Evolutionary conservation across 2,888 invertebrate genomes (phyloP).

Genomic region (Apodemia duryi): DNA sequence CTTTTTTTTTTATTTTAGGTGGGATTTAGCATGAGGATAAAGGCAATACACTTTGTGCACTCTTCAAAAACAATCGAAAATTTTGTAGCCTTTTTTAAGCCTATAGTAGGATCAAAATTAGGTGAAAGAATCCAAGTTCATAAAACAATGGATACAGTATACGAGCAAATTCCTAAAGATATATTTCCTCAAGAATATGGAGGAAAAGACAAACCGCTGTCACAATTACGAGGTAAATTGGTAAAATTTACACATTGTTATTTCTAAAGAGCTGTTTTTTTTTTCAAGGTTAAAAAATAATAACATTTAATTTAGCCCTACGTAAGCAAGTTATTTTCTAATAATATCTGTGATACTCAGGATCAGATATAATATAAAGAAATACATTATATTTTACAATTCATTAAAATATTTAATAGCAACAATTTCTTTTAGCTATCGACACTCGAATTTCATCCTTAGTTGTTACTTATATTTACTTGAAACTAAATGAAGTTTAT

Average conservation of each 20-base stretch:
- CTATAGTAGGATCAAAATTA: slow-evolving; percentile 44
- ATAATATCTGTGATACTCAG: too few relatives aligned
- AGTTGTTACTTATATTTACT: too few relatives aligned
- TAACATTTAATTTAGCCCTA: too few relatives aligned
- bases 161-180: slow-evolving; percentile 39
- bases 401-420: too few relatives aligned
- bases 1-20: slow-evolving; percentile 29
- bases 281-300: too few relatives aligned
- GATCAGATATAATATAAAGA: too few relatives aligned
- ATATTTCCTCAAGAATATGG: slow-evolving; percentile 38
- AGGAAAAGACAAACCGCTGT: slow-evolving; percentile 31
- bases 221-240: slow-evolving; percentile 38
- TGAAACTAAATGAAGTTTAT: too few relatives aligned
- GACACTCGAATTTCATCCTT: too few relatives aligned
- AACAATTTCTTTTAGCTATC: too few relatives aligned
- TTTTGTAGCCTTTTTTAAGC: slow-evolving; percentile 37
- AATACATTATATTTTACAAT: too few relatives aligned
- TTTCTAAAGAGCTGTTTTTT: too few relatives aligned
- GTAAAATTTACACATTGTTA: not conserved
- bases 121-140: slow-evolving; percentile 41
- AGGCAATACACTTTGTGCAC: slow-evolving; percentile 29
- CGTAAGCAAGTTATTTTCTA: too few relatives aligned
- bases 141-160: slow-evolving; percentile 37
- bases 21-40: slow-evolving; percentile 31
- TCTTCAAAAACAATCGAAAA: slow-evolving; percentile 29